Percentiles rank a stretch among this genome's conserved stretches.
phyloP scores from a whole-genome alignment of 2,113 vertebrate species.

The Clinocottus analis region DNA sequence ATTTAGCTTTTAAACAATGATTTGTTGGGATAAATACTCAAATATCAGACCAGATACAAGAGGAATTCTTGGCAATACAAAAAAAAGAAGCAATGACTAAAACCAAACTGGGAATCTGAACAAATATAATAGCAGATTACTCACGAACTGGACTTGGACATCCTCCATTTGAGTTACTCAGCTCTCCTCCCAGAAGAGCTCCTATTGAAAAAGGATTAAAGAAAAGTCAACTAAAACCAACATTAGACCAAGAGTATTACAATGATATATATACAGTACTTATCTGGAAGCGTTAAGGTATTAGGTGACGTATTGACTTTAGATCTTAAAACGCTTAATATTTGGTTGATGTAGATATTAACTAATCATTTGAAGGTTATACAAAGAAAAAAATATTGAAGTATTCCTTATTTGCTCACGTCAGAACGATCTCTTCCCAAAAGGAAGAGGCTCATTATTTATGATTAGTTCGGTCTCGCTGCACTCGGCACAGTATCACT shows the following conservation, averaged over 20 bases:
- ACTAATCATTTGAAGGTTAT: constrained; percentile 6
- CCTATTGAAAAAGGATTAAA: constrained; percentile 78
- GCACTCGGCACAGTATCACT: constrained; percentile 18
- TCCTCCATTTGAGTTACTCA: constrained; percentile 93
- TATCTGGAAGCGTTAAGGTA: not conserved
- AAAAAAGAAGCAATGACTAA: constrained; percentile 1
- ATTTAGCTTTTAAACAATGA: not conserved
- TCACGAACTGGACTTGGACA: constrained; percentile 98
- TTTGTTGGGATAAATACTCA: constrained; percentile 9
- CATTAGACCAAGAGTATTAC: not conserved
- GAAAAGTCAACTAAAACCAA: not conserved
- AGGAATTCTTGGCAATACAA: constrained; percentile 17
- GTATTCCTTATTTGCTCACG: not conserved
- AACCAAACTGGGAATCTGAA: not conserved
- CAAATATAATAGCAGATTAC: constrained; percentile 66
- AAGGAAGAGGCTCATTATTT: not conserved
- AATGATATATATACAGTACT: not conserved
- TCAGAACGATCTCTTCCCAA: not conserved
- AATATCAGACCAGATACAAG: constrained; percentile 19
- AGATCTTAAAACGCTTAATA: not conserved
- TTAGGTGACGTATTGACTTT: not conserved
- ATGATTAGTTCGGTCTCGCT: not conserved
- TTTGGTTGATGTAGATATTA: not conserved
- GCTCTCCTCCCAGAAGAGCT: constrained; percentile 94
- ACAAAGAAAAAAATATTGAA: not conserved